Conservation (phyloP, 2,113 vertebrate species). For the Nanorana parkeri region DNA sequence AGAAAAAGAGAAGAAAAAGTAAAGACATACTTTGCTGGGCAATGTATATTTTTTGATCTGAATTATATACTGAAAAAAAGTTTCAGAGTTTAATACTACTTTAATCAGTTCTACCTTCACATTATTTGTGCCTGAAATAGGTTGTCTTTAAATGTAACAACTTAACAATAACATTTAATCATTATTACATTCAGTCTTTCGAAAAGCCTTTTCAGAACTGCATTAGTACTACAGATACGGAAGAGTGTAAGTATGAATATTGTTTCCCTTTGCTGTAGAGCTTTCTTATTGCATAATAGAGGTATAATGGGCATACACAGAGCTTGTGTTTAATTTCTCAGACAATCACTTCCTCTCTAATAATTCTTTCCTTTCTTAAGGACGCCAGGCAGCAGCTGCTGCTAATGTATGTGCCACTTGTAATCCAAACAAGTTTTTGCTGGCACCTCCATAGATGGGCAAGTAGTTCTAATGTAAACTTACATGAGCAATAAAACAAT, state of each 20-base stretch:
- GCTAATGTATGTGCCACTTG: constrained; percentile 23
- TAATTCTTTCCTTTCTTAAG: constrained; percentile 24
- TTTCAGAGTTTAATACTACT: too few relatives aligned
- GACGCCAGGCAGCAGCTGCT: constrained; percentile 17
- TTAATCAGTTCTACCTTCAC: too few relatives aligned
- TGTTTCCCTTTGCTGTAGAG: neutral
- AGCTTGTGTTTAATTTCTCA: constrained; percentile 9
- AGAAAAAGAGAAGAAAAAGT: too few relatives aligned
- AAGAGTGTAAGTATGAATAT: neutral
- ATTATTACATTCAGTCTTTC: too few relatives aligned
- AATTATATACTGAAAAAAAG: too few relatives aligned
- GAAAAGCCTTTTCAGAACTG: too few relatives aligned
- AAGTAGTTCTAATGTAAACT: constrained; percentile 44
- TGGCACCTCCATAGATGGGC: constrained; percentile 51
- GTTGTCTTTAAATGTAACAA: too few relatives aligned
- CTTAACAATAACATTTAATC: too few relatives aligned
- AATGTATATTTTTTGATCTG: too few relatives aligned
- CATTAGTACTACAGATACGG: neutral
- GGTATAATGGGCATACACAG: constrained; percentile 15
- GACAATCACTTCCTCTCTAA: constrained; percentile 44
- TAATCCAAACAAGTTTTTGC: constrained; percentile 42
- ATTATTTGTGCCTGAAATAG: too few relatives aligned
- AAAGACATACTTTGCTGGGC: too few relatives aligned
- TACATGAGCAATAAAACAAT: constrained; percentile 18
- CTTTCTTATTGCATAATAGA: neutral